Evolutionary conservation across 2,113 vertebrate genomes (phyloP), one percentile per base, ranked within the genome.

Genomic region (Ctenodactylus gundi): DNA sequence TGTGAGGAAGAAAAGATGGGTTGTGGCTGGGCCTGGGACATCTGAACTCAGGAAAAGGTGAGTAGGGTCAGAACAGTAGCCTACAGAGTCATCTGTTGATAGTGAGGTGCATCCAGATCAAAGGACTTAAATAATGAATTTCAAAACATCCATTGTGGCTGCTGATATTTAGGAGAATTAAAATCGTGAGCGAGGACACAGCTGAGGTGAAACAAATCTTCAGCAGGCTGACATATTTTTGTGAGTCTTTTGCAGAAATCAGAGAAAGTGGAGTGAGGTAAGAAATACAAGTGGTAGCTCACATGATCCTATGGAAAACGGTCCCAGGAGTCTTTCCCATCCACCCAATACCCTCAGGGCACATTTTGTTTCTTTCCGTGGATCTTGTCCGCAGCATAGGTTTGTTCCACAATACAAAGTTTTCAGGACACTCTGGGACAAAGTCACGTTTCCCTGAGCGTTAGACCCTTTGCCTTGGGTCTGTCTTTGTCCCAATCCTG

Each of bases 1-100:
- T 23, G 0, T 2, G 25, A 7, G 34, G 41, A 13, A 49, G 2
- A 29, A 57, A 27, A 49, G 41, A 3, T 3, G 15, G 5, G 2
- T 2, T 21, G 0, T 14, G 17, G 64, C 7, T 6, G 18, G 13
- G 67, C 49, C 57, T 29, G 10, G 21, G 57, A 64, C 58, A 41
- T 25, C 1, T 44, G 76, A 44, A 31, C 34, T 72, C 9, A 0
- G 2, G 3, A 31, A 58, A 12, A 27, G 10, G 12, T 57, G 3
- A 12, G 31, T 21, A 17, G 34, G 29, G 39, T 80, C 41, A 60
- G 86, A 53, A 60, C 39, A 57, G 23, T 3, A 39, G 51, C 29
- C 7, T 8, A 2, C 25, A 34, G 39, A 36, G 44, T n/a, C 55
- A 25, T 62, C 29, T 77, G 20, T 20, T 15, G 51, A 9, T 6